phyloP scores from a whole-genome alignment of 2,113 vertebrate species.

The Chrysemys picta region DNA sequence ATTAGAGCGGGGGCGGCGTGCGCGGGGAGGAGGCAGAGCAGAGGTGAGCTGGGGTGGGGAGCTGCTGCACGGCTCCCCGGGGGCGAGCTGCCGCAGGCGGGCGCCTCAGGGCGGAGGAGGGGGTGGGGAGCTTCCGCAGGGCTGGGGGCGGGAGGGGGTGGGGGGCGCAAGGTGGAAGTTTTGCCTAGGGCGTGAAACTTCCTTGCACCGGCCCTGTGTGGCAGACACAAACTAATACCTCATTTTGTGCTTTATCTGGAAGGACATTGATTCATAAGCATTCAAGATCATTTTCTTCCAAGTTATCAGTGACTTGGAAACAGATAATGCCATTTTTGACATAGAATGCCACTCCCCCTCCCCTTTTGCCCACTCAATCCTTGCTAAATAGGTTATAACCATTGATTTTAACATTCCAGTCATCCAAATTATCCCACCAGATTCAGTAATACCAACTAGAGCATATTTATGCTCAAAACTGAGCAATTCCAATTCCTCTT shows the following conservation, averaged over 20 bases:
- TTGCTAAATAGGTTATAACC: not conserved
- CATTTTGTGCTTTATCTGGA: not conserved
- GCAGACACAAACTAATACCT: not conserved
- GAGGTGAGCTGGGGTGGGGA: too few relatives aligned
- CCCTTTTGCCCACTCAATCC: not conserved
- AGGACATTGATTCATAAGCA: not conserved
- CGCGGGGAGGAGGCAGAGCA: too few relatives aligned
- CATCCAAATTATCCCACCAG: not conserved
- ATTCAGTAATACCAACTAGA: not conserved
- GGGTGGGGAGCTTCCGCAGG: too few relatives aligned
- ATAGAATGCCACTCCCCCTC: not conserved
- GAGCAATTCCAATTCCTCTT: not conserved
- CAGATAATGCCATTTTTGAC: not conserved
- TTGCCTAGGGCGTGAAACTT: too few relatives aligned
- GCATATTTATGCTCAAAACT: not conserved
- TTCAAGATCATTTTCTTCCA: not conserved
- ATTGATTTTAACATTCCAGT: not conserved
- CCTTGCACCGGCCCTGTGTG: too few relatives aligned
- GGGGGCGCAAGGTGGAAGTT: too few relatives aligned
- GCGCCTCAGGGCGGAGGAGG: too few relatives aligned
- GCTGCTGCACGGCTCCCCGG: too few relatives aligned
- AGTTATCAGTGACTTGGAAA: not conserved
- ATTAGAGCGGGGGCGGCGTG: too few relatives aligned
- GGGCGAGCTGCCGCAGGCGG: too few relatives aligned
- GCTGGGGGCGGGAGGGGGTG: too few relatives aligned